Percentiles rank a stretch among this genome's conserved stretches.
Conservation (phyloP, 1,140 invertebrate species). For the Drosophila kepulauana region DNA sequence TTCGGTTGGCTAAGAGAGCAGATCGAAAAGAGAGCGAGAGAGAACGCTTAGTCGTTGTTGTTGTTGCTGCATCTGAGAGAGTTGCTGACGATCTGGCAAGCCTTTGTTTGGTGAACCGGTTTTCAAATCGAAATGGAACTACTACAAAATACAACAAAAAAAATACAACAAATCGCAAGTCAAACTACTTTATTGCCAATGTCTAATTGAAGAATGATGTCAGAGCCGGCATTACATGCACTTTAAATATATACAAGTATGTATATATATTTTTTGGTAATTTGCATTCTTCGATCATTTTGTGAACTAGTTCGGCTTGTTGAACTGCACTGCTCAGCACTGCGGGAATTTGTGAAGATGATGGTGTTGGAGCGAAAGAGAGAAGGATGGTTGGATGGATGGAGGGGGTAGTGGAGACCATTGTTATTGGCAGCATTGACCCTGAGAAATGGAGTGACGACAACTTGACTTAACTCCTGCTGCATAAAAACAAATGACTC, state of each 20-base stretch:
- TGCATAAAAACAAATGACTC: slow-evolving; percentile 26
- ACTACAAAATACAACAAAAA: background rate
- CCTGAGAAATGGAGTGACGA: slow-evolving; percentile 53
- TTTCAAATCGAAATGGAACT: slow-evolving; percentile 46
- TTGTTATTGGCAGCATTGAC: slow-evolving; percentile 63
- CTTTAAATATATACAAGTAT: background rate
- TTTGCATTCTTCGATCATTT: slow-evolving; percentile 17
- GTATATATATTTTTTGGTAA: too few species aligned
- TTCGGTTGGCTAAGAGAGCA: slow-evolving; percentile 29
- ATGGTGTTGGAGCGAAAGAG: too few species aligned
- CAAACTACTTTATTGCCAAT: slow-evolving; percentile 35
- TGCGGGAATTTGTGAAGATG: slow-evolving; percentile 17
- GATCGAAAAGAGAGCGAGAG: slow-evolving; percentile 16
- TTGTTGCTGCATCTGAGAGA: background rate
- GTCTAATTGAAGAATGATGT: slow-evolving; percentile 41
- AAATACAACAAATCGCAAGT: slow-evolving; percentile 25
- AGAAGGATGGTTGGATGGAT: too few species aligned
- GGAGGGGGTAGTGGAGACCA: slow-evolving; percentile 8
- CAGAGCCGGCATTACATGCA: slow-evolving; percentile 38
- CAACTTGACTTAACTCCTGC: slow-evolving; percentile 25
- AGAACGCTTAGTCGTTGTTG: background rate
- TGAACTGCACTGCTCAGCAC: slow-evolving; percentile 22
- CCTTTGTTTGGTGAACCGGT: slow-evolving; percentile 48
- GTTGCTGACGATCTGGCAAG: slow-evolving; percentile 42
- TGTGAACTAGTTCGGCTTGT: slow-evolving; percentile 31